These are phyloP conservation scores for Strigamia maritima DNA, from an alignment of 2,888 invertebrate genomes.

Conservation along the genomic window DNA sequence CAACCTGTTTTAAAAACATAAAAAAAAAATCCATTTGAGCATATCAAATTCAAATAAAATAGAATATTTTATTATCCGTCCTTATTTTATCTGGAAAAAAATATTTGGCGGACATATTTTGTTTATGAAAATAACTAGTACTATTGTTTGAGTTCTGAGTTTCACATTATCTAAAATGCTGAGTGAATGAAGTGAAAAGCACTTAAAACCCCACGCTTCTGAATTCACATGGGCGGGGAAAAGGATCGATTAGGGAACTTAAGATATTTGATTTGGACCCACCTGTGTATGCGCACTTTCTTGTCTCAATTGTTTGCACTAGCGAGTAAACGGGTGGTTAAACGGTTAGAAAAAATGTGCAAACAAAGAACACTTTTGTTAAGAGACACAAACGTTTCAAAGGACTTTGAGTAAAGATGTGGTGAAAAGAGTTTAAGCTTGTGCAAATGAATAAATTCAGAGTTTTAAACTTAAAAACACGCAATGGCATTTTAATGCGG, in stretches of 20 bases:
- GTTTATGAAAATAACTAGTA: no score
- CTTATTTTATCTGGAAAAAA: no score
- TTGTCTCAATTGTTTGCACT: conserved; percentile 5
- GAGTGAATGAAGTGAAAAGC: conserved; percentile 18
- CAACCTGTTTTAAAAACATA: neutral
- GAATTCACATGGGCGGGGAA: conserved; percentile 29
- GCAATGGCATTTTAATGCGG: neutral
- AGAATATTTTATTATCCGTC: no score
- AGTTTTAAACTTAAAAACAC: neutral
- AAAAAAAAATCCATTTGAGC: neutral
- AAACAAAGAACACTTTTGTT: conserved; percentile 11
- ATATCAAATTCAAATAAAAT: no score
- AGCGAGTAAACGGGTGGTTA: conserved; percentile 18
- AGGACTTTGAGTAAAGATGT: neutral
- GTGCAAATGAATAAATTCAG: neutral
- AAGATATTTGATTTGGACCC: conserved; percentile 28
- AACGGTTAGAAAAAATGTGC: conserved; percentile 17
- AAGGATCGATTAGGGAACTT: conserved; percentile 34
- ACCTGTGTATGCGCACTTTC: conserved; percentile 30
- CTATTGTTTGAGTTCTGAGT: neutral
- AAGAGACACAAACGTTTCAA: conserved; percentile 15
- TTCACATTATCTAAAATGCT: conserved; percentile 9
- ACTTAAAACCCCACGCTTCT: conserved; percentile 34
- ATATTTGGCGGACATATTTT: neutral
- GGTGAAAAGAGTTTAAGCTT: conserved; percentile 18